Evolutionary conservation across 2,888 invertebrate genomes (phyloP).

Genomic region (Acanthosepion pharaonis): DNA sequence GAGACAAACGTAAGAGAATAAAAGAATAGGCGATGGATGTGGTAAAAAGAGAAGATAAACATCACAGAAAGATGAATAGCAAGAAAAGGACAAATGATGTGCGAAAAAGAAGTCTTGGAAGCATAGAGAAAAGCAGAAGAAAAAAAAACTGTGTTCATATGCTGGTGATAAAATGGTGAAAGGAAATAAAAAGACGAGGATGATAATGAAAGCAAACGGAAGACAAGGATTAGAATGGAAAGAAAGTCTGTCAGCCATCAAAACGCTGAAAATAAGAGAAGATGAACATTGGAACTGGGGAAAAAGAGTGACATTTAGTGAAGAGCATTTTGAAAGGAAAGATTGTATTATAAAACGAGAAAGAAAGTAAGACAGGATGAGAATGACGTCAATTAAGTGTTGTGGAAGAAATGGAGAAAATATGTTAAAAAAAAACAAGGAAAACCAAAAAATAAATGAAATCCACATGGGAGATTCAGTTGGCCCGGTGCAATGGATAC

Average conservation of each 20-base stretch:
- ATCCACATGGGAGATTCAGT: background rate
- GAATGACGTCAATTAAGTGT: background rate
- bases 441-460: background rate
- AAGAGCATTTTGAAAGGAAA: background rate
- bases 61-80: no score
- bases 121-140: no score
- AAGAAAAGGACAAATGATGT: no score
- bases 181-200: no score
- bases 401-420: background rate
- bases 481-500: constrained; percentile 33
- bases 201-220: no score
- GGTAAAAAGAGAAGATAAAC: no score
- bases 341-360: background rate
- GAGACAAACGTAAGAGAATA: no score
- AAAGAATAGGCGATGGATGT: no score
- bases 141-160: no score
- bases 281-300: background rate
- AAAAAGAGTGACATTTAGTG: background rate
- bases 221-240: background rate
- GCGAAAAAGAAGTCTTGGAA: no score
- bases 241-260: background rate
- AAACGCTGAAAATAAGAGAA: background rate
- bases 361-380: background rate
- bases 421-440: background rate
- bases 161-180: no score